Evolutionary conservation across 92 coral and sea anemone genomes (phyloP), one percentile per base, ranked within the genome.

Genomic region (Epizoanthus fatuus): DNA sequence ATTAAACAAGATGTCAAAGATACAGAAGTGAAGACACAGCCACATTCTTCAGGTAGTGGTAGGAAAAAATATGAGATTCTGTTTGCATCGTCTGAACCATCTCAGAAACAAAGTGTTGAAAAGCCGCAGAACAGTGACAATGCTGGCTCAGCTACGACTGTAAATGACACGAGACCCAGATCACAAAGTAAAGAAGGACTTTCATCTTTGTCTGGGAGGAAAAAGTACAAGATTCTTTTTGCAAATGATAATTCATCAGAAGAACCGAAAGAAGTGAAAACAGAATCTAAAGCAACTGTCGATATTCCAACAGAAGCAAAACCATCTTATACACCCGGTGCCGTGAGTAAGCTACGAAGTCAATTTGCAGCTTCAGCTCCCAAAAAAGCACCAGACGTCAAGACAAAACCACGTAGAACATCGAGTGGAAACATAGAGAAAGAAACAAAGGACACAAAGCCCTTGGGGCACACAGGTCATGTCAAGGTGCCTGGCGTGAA

Each of bases 11-110:
- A 59, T 44, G 22, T 15, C 37, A 4, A 42, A 17, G 75, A 45
- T 7, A 2, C 44, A 29, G 70, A 39, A 59, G 56, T 12, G 20
- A 4, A 77, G n/a, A 42, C 65, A 44, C 38, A 25, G 4, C 22
- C 40, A 29, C 81, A 3, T 7, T 57, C 53, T 13, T 22, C 81
- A 15, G 17, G 15, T 8, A 38, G 74, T 45, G 68, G 85, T 39
- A 66, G 85, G 52, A 66, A 67, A 17, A 81, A 81, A 20, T 81
- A 81, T 47, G 75, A 81, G 38, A 69, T 81, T 67, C 85, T 81
- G 20, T 81, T 81, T 66, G 75, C 85, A 52, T 66, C 74, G 15
- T 66, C 85, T 32, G 65, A 55, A 17, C 38, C 75, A 55, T 52
- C 85, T 32, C 42, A 44, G 9, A 29, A 77, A 62, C 82, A 77